Percentiles rank a stretch among this genome's conserved stretches.
Evolutionary conservation across 1,140 invertebrate species (phyloP).

Genomic region (Adoxophyes honmai): DNA sequence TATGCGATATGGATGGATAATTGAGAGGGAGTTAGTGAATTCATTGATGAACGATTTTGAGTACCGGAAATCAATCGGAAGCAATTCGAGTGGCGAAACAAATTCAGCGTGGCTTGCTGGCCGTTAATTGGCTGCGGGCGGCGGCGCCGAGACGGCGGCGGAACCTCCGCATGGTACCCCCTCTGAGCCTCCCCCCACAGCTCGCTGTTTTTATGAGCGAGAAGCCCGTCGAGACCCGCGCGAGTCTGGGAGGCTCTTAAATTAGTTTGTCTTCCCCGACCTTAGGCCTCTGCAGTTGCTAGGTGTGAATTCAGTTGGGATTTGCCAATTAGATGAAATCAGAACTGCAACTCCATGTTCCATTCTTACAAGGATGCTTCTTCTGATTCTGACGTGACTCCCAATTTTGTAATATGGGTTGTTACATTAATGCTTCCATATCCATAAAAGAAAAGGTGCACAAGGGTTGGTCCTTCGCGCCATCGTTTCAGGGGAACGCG

Average conservation of each 20-base stretch:
- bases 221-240: slow-evolving; percentile 55
- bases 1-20: slow-evolving; percentile 10
- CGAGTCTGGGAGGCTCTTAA: slow-evolving; percentile 58
- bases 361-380: neutral
- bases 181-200: slow-evolving; percentile 44
- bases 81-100: slow-evolving; percentile 70
- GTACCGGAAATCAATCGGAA: slow-evolving; percentile 69
- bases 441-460: slow-evolving; percentile 12
- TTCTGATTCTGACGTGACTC: neutral
- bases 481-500: slow-evolving; percentile 19
- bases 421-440: slow-evolving; percentile 13
- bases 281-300: slow-evolving; percentile 33
- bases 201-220: slow-evolving; percentile 66
- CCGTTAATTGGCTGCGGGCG: slow-evolving; percentile 75
- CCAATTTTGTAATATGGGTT: neutral
- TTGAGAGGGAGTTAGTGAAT: slow-evolving; percentile 18
- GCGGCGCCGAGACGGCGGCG: slow-evolving; percentile 74
- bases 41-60: slow-evolving; percentile 24
- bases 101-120: slow-evolving; percentile 69
- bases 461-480: slow-evolving; percentile 3
- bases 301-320: slow-evolving; percentile 18
- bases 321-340: neutral
- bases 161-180: slow-evolving; percentile 70
- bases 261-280: slow-evolving; percentile 54
- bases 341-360: neutral